phyloP scores from a whole-genome alignment of 1,140 invertebrate species.

The Cotesia typhae region DNA sequence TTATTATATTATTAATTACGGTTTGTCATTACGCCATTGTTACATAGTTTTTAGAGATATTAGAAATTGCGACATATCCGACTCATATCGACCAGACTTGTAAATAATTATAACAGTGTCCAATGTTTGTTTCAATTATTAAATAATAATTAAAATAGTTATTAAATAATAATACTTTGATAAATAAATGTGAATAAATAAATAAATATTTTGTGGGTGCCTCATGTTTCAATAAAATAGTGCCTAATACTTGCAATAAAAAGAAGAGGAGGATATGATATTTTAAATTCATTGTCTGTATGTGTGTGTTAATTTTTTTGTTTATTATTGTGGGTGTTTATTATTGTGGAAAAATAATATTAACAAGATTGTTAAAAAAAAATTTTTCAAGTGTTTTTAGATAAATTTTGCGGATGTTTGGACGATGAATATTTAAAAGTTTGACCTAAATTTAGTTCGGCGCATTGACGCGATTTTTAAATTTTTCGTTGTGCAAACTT shows the following conservation, averaged over 20 bases:
- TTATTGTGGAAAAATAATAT: too few relatives aligned
- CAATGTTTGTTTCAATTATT: slow-evolving; percentile 6
- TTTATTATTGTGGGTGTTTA: background rate
- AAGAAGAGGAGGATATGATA: slow-evolving; percentile 26
- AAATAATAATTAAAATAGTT: background rate
- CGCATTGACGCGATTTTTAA: too few relatives aligned
- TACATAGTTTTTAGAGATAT: background rate
- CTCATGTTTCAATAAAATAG: slow-evolving; percentile 59
- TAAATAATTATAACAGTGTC: slow-evolving; percentile 1
- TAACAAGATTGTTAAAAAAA: too few relatives aligned
- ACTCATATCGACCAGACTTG: slow-evolving; percentile 47
- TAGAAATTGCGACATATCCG: slow-evolving; percentile 46
- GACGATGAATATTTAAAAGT: too few relatives aligned
- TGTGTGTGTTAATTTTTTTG: slow-evolving; percentile 6
- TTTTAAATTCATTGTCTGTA: slow-evolving; percentile 1
- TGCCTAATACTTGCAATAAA: slow-evolving; percentile 55
- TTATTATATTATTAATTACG: too few relatives aligned
- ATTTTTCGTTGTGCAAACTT: too few relatives aligned
- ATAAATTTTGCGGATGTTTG: too few relatives aligned
- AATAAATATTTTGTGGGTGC: slow-evolving; percentile 48
- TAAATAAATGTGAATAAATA: background rate
- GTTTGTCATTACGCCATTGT: too few relatives aligned
- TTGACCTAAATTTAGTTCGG: too few relatives aligned
- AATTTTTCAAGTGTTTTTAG: too few relatives aligned
- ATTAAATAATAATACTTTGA: background rate